Base-by-base conservation (phyloP, 2,888 invertebrate species). In the Heliothis peltigera region DNA sequence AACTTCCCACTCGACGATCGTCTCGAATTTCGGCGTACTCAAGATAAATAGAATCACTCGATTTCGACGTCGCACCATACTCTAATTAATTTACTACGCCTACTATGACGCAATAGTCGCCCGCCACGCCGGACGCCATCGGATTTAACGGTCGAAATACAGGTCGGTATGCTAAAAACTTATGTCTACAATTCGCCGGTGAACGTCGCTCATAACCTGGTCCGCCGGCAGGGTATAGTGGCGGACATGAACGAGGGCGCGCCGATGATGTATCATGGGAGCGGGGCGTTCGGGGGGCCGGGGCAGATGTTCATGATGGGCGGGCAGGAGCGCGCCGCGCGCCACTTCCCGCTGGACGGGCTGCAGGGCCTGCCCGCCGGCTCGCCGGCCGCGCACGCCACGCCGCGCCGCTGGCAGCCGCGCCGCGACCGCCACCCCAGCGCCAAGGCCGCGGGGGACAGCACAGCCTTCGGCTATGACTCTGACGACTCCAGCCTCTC, bases 401-500 rank as follows among this genome's bases (percentile, higher is more conserved):
- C 88, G 39, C 89, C 88, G 58, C 86, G 86, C 77, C 91, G 83
- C 74, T 89, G 81, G 89, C 89, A 85, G 71, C 86, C 88, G 61
- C 91, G 89, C 55, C 87, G 89, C 25, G 89, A 90, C 35, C 87
- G 89, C 32, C 90, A 85, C 42, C 85, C 81, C 15, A 64, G 70
- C 57, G 66, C 82, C 54, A 90, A 86, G 64, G 83, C 81, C 43
- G 59, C 75, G 18, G 76, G 76, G 32, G 89, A 92, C 56, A 89
- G 87, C 81, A 89, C 89, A 19, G 92, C 93, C 58, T 94, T 94
- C 72, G 92, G 91, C 21, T 94, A 94, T 75, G 94, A 95, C 66
- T 95, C 94, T 19, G 94, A 95, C 80, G 94, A 95, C 82, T 95
- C 94, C 59, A 95, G 94, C 76, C 84, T 93, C 48, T 94, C 95